A percentile compares a stretch with the other conserved stretches of the same genome.
Conservation (phyloP, 2,888 invertebrate species). For the Oligia fasciuncula region DNA sequence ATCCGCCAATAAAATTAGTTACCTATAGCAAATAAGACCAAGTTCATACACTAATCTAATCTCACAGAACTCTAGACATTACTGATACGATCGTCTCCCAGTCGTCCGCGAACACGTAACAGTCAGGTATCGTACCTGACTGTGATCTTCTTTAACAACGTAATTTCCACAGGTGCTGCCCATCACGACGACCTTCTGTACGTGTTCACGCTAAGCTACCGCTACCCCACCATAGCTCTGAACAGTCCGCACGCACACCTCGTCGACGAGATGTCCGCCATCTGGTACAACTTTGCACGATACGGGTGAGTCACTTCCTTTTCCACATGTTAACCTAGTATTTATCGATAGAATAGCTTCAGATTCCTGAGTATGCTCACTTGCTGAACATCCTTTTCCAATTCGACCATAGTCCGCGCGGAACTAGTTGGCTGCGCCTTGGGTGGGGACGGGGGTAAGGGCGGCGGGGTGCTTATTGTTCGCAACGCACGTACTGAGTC, state of each 20-base stretch:
- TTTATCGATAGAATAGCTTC: neutral
- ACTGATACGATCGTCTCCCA: neutral
- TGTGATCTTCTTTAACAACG: neutral
- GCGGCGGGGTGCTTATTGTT: no score
- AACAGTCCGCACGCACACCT: slow-evolving; percentile 78
- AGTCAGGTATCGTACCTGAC: no score
- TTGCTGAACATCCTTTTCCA: neutral
- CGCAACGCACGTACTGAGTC: no score
- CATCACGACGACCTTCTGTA: slow-evolving; percentile 88
- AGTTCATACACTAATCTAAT: no score
- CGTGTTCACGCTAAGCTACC: slow-evolving; percentile 81
- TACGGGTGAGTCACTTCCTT: slow-evolving; percentile 76
- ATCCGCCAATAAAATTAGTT: neutral
- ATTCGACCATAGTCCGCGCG: no score
- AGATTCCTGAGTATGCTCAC: neutral
- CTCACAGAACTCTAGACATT: no score
- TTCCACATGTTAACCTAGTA: neutral
- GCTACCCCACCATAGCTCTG: slow-evolving; percentile 77
- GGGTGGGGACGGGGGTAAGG: no score
- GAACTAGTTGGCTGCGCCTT: no score
- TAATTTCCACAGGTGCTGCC: slow-evolving; percentile 74
- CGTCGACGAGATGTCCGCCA: slow-evolving; percentile 81
- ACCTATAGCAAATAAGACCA: no score
- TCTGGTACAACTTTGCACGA: slow-evolving; percentile 86
- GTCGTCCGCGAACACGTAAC: neutral